Conservation (phyloP, 1,140 invertebrate genomes). For the Spodoptera frugiperda region DNA sequence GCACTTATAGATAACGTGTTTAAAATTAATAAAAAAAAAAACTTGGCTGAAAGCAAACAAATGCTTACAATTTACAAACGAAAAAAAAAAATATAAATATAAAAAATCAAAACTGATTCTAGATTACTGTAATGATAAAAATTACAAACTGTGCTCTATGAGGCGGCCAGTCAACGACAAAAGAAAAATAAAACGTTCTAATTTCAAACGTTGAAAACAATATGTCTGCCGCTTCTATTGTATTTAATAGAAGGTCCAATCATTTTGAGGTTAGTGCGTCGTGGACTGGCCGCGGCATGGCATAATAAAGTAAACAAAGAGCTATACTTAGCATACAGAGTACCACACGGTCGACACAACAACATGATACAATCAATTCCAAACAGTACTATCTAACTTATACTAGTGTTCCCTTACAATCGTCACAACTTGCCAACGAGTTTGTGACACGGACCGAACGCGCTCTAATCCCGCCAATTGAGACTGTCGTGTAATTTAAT, state of each 20-base stretch:
- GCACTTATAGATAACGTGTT: constrained; percentile 67
- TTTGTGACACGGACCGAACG: constrained; percentile 39
- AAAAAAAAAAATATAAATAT: constrained; percentile 62
- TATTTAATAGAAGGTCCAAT: constrained; percentile 6
- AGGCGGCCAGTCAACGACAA: constrained; percentile 13
- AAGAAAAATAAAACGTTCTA: not conserved
- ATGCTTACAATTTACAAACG: constrained; percentile 86
- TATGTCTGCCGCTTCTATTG: constrained; percentile 19
- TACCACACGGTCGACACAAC: constrained; percentile 57
- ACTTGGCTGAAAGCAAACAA: constrained; percentile 83
- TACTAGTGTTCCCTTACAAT: constrained; percentile 49
- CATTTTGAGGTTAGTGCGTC: constrained; percentile 2
- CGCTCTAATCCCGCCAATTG: constrained; percentile 1
- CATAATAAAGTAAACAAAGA: constrained; percentile 10
- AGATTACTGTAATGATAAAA: constrained; percentile 58
- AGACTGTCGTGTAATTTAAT: not conserved
- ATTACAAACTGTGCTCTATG: constrained; percentile 52
- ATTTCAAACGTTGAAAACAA: not conserved
- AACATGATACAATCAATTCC: constrained; percentile 32
- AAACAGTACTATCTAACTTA: constrained; percentile 48
- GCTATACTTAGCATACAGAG: constrained; percentile 45
- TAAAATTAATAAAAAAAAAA: constrained; percentile 62
- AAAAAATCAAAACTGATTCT: constrained; percentile 63
- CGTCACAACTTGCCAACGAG: constrained; percentile 14
- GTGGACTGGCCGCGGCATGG: not conserved